A percentile compares a stretch with the other conserved stretches of the same genome.
Conservation (phyloP, 2,797 vertebrate genomes). For the Muraenolepis orangiensis region DNA sequence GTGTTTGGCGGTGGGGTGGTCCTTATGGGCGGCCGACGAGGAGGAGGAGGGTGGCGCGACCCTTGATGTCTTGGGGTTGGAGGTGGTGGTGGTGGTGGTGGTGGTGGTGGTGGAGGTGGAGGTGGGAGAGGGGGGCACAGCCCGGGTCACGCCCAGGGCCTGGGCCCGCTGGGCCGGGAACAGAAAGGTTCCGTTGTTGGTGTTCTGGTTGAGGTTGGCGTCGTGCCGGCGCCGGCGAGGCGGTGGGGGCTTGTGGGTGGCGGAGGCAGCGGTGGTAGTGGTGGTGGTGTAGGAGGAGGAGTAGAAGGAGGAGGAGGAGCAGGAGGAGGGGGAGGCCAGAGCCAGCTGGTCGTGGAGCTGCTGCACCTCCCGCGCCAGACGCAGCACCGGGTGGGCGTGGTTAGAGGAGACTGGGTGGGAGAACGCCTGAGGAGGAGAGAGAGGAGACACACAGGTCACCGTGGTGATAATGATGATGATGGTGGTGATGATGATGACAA, state of each 20-base stretch:
- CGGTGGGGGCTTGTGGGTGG: conserved; percentile 32
- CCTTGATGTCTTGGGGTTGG: conserved; percentile 52
- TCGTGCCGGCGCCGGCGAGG: conserved; percentile 41
- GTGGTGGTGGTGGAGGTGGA: conserved; percentile 39
- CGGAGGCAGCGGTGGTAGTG: conserved; percentile 19
- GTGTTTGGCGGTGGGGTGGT: conserved; percentile 59
- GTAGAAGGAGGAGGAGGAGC: conserved; percentile 22
- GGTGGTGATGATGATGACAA: not conserved
- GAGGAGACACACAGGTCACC: not conserved
- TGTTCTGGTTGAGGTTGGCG: conserved; percentile 75
- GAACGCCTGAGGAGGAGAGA: conserved; percentile 60
- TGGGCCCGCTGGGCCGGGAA: conserved; percentile 60
- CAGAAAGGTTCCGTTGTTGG: conserved; percentile 77
- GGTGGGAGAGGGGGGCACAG: conserved; percentile 26
- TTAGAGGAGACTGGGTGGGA: conserved; percentile 70
- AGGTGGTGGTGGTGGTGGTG: conserved; percentile 43
- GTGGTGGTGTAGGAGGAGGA: not conserved
- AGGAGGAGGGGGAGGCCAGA: conserved; percentile 31
- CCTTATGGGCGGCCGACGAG: conserved; percentile 2
- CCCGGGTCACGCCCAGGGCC: conserved; percentile 29
- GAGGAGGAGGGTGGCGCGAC: conserved; percentile 20
- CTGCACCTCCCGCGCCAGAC: conserved; percentile 74
- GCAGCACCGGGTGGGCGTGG: conserved; percentile 72
- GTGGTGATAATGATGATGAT: not conserved
- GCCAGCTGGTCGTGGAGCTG: conserved; percentile 68